phyloP scores from a whole-genome alignment of 1,140 invertebrate genomes.

The Himalopsyche phryganea region DNA sequence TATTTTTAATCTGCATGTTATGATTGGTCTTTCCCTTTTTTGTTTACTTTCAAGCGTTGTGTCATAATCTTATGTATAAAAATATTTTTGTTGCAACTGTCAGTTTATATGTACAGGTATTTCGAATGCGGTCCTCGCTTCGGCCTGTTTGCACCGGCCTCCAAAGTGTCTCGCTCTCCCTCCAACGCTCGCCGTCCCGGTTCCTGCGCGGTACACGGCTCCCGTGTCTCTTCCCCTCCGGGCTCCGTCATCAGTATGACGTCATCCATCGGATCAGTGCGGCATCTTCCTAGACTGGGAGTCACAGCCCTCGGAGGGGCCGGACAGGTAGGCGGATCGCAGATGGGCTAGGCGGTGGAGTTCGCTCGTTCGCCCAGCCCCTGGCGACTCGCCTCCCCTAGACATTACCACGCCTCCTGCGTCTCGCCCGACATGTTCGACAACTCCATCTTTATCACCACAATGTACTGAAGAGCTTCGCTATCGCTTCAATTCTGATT shows the following conservation, averaged over 20 bases:
- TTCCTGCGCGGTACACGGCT: slow-evolving; percentile 61
- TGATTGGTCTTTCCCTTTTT: too few species aligned
- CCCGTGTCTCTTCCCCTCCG: slow-evolving; percentile 70
- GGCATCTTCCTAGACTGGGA: slow-evolving; percentile 59
- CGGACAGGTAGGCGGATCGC: slow-evolving; percentile 67
- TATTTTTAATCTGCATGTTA: too few species aligned
- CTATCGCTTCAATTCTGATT: slow-evolving; percentile 1
- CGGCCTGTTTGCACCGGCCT: slow-evolving; percentile 87
- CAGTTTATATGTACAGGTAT: slow-evolving; percentile 64
- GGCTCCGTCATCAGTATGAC: slow-evolving; percentile 80
- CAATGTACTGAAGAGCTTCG: slow-evolving; percentile 31
- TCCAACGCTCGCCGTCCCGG: slow-evolving; percentile 63
- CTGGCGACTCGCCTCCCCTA: slow-evolving; percentile 38
- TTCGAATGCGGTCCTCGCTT: slow-evolving; percentile 88
- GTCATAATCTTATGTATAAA: too few species aligned
- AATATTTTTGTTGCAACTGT: too few species aligned
- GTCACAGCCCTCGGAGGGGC: slow-evolving; percentile 61
- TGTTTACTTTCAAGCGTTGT: too few species aligned
- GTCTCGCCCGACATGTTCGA: slow-evolving; percentile 53
- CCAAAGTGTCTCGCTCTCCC: slow-evolving; percentile 81
- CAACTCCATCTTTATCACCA: slow-evolving; percentile 32
- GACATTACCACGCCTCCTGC: slow-evolving; percentile 53
- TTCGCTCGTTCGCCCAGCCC: slow-evolving; percentile 37
- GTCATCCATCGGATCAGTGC: slow-evolving; percentile 60
- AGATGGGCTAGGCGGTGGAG: slow-evolving; percentile 22